These are phyloP conservation scores for Acanthosepion esculentum DNA, from an alignment of 2,888 invertebrate genomes.

Conservation along the genomic window DNA sequence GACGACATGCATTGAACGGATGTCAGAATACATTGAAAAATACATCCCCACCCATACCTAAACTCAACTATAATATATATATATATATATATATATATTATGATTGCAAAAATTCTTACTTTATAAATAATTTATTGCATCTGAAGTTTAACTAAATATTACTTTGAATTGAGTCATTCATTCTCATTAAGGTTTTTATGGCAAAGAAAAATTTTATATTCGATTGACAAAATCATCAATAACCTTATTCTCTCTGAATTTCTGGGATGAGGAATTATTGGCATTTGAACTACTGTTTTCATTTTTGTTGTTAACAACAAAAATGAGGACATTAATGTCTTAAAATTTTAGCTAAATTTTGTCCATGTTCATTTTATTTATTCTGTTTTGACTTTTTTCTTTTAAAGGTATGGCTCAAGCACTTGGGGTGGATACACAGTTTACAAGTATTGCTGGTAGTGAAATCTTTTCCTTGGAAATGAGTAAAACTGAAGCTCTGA, in stretches of 20 bases:
- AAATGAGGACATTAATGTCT: too few relatives aligned
- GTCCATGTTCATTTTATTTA: not conserved
- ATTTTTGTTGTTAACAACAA: too few relatives aligned
- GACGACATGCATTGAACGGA: too few relatives aligned
- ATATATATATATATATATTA: too few relatives aligned
- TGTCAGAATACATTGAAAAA: too few relatives aligned
- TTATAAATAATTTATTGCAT: not conserved
- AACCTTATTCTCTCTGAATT: not conserved
- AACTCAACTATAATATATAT: too few relatives aligned
- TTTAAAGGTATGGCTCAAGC: slow-evolving; percentile 85
- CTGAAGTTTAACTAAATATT: not conserved
- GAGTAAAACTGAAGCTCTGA: slow-evolving; percentile 98
- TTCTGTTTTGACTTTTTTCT: not conserved
- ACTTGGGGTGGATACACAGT: slow-evolving; percentile 94
- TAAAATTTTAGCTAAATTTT: not conserved
- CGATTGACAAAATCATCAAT: too few relatives aligned
- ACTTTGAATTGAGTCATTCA: not conserved
- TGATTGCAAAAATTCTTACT: not conserved
- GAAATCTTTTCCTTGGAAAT: slow-evolving; percentile 99
- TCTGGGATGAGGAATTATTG: too few relatives aligned
- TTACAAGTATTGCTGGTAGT: slow-evolving; percentile 98
- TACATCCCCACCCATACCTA: too few relatives aligned
- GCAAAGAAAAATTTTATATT: too few relatives aligned
- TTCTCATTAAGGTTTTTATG: too few relatives aligned
- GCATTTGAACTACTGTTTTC: too few relatives aligned